Percentiles rank a stretch among this genome's conserved stretches.
These are phyloP conservation scores for Megaustenia siamemsis DNA, from an alignment of 2,888 invertebrate genomes.

Conservation along the genomic window DNA sequence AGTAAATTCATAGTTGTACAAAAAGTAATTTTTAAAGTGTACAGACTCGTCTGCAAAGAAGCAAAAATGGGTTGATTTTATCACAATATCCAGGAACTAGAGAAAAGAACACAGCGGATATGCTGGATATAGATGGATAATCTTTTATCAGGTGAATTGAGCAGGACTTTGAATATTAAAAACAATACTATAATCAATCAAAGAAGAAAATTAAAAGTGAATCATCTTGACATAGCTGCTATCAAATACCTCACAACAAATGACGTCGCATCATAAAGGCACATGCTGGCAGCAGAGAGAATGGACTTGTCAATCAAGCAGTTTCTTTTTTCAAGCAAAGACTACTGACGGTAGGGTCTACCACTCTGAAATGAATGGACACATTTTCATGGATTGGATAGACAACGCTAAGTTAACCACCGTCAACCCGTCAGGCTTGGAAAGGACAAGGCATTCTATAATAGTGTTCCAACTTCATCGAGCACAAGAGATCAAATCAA, in stretches of 20 bases:
- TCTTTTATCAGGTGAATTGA: background rate
- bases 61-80: background rate
- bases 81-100: background rate
- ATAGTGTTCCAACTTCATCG: too few species aligned
- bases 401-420: too few species aligned
- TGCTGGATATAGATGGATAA: background rate
- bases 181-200: background rate
- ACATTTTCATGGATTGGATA: too few species aligned
- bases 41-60: background rate
- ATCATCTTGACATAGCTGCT: background rate
- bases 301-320: background rate
- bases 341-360: background rate
- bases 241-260: background rate
- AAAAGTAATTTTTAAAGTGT: background rate
- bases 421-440: too few species aligned
- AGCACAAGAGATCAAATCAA: too few species aligned
- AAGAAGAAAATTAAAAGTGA: background rate
- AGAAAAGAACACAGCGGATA: background rate
- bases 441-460: too few species aligned
- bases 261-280: background rate
- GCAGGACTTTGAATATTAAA: background rate
- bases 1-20: background rate
- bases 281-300: background rate
- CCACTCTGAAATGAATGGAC: slow-evolving; percentile 15
- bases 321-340: slow-evolving; percentile 1